Evolutionary conservation across 2,797 vertebrate genomes (phyloP).

Genomic region (Propithecus deckenii): DNA sequence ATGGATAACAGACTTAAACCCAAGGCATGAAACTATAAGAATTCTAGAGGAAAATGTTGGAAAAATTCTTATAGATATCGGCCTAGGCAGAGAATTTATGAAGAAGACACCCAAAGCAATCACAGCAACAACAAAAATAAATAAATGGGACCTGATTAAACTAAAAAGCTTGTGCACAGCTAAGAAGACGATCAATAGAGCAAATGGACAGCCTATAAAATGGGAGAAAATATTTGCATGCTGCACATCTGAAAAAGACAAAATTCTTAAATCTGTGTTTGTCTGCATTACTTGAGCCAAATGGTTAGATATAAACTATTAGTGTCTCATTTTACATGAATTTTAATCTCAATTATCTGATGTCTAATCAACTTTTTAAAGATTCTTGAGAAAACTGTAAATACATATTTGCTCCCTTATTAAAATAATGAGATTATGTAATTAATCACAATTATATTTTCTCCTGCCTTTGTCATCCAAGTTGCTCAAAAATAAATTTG

Average conservation of each 20-base stretch:
- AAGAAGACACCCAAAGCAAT: no score
- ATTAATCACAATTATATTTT: neutral
- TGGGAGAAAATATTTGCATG: no score
- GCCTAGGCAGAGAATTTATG: no score
- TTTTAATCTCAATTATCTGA: neutral
- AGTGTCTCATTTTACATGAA: neutral
- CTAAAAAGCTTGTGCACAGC: no score
- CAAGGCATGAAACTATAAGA: no score
- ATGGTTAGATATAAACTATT: neutral
- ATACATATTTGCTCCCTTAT: neutral
- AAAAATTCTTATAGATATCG: no score
- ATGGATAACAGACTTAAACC: no score
- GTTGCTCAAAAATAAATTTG: neutral
- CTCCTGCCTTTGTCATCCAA: neutral
- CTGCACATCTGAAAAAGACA: neutral
- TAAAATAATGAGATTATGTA: neutral
- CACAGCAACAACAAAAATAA: no score
- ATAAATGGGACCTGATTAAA: no score
- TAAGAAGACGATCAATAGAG: no score
- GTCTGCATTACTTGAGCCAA: neutral
- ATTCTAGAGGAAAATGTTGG: no score
- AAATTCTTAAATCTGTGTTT: neutral
- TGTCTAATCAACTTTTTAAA: neutral
- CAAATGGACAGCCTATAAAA: no score
- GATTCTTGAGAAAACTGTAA: neutral